Evolutionary conservation across 1,140 invertebrate genomes (phyloP).

Genomic region (Acyrthosiphon pisum): DNA sequence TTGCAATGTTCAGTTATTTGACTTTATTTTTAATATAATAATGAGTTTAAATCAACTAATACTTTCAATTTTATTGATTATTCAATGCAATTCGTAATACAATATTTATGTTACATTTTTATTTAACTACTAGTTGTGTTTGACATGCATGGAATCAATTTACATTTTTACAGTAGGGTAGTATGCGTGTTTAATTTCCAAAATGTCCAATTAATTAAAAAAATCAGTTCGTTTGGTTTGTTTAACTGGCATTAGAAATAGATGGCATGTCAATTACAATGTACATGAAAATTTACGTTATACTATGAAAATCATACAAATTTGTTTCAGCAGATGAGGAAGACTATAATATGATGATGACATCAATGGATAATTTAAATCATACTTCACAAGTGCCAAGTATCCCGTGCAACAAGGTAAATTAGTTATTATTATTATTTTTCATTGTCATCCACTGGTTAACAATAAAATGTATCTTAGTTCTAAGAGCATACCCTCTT

Average conservation of each 20-base stretch:
- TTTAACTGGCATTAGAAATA: conserved; percentile 29
- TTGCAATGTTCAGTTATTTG: background rate
- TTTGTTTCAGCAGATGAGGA: conserved; percentile 48
- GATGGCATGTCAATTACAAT: conserved; percentile 20
- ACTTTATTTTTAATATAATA: background rate
- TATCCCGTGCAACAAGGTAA: conserved; percentile 44
- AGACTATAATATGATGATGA: conserved; percentile 40
- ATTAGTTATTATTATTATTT: background rate
- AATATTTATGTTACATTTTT: conserved; percentile 26
- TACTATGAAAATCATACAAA: background rate
- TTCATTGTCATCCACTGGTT: background rate
- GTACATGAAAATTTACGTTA: background rate
- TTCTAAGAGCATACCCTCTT: background rate
- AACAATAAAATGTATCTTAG: background rate
- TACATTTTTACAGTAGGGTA: conserved; percentile 20
- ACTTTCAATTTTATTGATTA: background rate
- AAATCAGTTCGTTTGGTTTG: conserved; percentile 18
- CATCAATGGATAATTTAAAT: conserved; percentile 51
- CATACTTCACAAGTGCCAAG: conserved; percentile 38
- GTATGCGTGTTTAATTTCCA: conserved; percentile 21
- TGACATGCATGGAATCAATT: conserved; percentile 37
- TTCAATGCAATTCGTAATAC: background rate
- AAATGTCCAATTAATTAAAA: conserved; percentile 12
- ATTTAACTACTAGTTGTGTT: conserved; percentile 7
- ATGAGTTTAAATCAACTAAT: background rate